Percentiles rank a stretch among this genome's conserved stretches.
Evolutionary conservation across 1,140 invertebrate species (phyloP).

Genomic region (Pissodes strobi): DNA sequence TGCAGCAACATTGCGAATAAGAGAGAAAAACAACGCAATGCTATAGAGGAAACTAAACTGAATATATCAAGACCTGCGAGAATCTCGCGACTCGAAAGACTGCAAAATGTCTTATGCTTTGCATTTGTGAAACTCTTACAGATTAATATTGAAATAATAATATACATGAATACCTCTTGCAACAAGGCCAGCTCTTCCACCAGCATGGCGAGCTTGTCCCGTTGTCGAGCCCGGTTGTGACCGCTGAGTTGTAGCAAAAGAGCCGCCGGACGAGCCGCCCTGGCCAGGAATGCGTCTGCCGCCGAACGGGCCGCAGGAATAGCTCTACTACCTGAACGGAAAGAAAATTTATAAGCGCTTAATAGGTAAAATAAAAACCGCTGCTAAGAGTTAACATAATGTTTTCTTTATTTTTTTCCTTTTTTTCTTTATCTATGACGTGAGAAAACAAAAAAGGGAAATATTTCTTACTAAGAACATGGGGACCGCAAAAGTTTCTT

Average conservation of each 20-base stretch:
- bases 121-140: too few species aligned
- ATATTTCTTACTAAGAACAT: conserved; percentile 61
- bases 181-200: conserved; percentile 88
- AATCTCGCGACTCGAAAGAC: too few species aligned
- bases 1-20: too few species aligned
- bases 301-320: conserved; percentile 4
- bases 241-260: conserved; percentile 89
- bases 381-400: too few species aligned
- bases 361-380: background rate
- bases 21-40: too few species aligned
- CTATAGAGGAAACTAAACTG: too few species aligned
- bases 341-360: background rate
- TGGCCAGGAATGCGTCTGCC: conserved; percentile 80
- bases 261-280: conserved; percentile 86
- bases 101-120: too few species aligned
- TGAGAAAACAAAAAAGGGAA: background rate
- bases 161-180: conserved; percentile 66
- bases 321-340: conserved; percentile 23
- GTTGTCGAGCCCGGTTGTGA: conserved; percentile 91
- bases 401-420: background rate
- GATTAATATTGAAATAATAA: too few species aligned
- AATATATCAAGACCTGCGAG: too few species aligned
- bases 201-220: conserved; percentile 89
- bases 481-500: conserved; percentile 85
- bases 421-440: background rate